Evolutionary conservation across 1,140 invertebrate species (phyloP).

Genomic region (Heliconius congener): DNA sequence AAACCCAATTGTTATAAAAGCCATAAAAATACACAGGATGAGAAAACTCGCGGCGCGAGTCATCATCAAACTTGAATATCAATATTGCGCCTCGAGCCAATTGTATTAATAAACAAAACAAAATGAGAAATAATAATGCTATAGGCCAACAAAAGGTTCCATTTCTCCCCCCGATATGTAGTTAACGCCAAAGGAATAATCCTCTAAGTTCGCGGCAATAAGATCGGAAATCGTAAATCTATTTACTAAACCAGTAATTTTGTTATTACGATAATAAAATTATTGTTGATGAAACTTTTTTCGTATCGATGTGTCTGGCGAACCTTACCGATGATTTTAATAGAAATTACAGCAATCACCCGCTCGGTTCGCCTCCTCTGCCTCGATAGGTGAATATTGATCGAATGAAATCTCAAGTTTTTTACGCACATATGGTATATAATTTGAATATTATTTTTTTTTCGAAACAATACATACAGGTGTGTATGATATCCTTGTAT

Average conservation of each 20-base stretch:
- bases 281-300: constrained; percentile 81
- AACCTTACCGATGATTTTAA: constrained; percentile 76
- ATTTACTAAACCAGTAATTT: constrained; percentile 73
- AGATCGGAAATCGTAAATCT: constrained; percentile 66
- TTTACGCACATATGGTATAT: not conserved
- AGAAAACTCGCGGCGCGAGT: constrained; percentile 70
- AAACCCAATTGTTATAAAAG: constrained; percentile 72
- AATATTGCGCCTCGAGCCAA: constrained; percentile 81
- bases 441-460: not conserved
- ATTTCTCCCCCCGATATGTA: constrained; percentile 76
- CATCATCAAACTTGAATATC: constrained; percentile 81
- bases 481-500: not conserved
- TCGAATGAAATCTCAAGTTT: not conserved
- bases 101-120: constrained; percentile 82
- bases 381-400: constrained; percentile 66
- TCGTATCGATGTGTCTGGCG: constrained; percentile 74
- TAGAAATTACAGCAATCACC: constrained; percentile 78
- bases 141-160: constrained; percentile 80
- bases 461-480: not conserved
- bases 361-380: constrained; percentile 54
- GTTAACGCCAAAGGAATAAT: constrained; percentile 58
- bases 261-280: constrained; percentile 81
- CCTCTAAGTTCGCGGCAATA: constrained; percentile 61
- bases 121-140: constrained; percentile 82
- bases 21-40: constrained; percentile 73